Evolutionary conservation across 1,140 invertebrate species (phyloP), one percentile per base, ranked within the genome.

Genomic region (Telenomus remus): DNA sequence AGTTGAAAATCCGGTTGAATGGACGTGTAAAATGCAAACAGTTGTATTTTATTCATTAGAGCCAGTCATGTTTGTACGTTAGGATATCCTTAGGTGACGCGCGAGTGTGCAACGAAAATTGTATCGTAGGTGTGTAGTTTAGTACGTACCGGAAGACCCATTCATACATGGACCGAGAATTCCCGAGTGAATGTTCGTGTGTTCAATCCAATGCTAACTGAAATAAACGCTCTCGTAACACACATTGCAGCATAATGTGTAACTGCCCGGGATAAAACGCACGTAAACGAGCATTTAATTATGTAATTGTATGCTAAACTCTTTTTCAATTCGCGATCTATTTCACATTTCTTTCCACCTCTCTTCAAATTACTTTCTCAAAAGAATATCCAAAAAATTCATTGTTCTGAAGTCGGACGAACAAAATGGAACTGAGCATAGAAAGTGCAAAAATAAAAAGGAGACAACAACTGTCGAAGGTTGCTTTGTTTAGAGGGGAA

Each of bases 161-260:
- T 63, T 53, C 59, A 53, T 50, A 43, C 8, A 27, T 27, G 46
- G 14, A 16, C 37, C 48, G 15, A 43, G 16, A 6, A 13, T 27
- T 1, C 19, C 19, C 19, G 19, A 43, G 39, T 33, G n/a, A 37
- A 12, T 15, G 48, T 14, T 42, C 35, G 11, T n/a, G 11, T 50
- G 42, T 27, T 27, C 49, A 61, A 53, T 35, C 59, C 14, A 61
- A 53, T 44, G 10, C 59, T 34, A 35, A 43, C 46, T 13, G 35
- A 49, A 60, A 60, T 60, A 61, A 53, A 42, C 48, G 49, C 48
- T 16, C 48, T 42, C 35, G 37, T 60, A 60, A 60, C 47, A 60
- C 13, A 56, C 54, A 47, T 42, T 44, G 43, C 39, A 13, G 43
- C 42, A 47, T 19, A 56, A 35, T 15, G 27, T 47, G 27, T 35